These are phyloP conservation scores for Agapornis roseicollis DNA, from an alignment of 2,113 vertebrate species.

Conservation along the genomic window DNA sequence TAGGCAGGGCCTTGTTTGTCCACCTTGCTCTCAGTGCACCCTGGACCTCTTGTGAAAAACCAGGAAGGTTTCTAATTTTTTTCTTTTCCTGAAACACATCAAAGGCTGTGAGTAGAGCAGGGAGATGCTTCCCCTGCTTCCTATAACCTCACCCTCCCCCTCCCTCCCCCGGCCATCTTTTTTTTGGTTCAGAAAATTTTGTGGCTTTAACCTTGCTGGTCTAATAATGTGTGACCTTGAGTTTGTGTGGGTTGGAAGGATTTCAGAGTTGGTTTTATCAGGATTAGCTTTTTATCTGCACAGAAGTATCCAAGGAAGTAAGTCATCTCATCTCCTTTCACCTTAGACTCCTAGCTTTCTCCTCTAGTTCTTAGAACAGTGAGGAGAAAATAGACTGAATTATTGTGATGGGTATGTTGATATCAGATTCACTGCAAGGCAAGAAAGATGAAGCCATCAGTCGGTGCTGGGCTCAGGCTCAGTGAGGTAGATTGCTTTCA, in stretches of 20 bases:
- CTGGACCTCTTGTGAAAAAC: constrained; percentile 47
- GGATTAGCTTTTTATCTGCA: constrained; percentile 78
- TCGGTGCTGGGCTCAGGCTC: constrained; percentile 11
- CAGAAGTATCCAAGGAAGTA: constrained; percentile 67
- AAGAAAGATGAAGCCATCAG: constrained; percentile 35
- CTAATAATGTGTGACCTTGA: constrained; percentile 71
- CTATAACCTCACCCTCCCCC: not conserved
- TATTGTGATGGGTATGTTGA: constrained; percentile 16
- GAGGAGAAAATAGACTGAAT: constrained; percentile 58
- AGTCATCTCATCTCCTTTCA: constrained; percentile 69
- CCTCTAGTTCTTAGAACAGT: constrained; percentile 64
- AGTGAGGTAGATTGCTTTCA: not conserved
- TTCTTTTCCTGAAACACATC: constrained; percentile 60
- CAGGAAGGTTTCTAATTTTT: constrained; percentile 36
- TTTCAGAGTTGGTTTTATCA: constrained; percentile 77
- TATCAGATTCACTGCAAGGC: constrained; percentile 28
- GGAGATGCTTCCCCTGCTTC: not conserved
- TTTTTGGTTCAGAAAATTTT: constrained; percentile 59
- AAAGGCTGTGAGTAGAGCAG: constrained; percentile 45
- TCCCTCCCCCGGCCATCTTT: not conserved
- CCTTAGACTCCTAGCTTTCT: constrained; percentile 66
- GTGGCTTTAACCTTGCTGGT: constrained; percentile 67
- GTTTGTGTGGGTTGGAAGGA: constrained; percentile 67
- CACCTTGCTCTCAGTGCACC: constrained; percentile 25
- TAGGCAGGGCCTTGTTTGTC: constrained; percentile 40